Conservation (phyloP, 2,888 invertebrate genomes). For the Stramonita haemastoma region DNA sequence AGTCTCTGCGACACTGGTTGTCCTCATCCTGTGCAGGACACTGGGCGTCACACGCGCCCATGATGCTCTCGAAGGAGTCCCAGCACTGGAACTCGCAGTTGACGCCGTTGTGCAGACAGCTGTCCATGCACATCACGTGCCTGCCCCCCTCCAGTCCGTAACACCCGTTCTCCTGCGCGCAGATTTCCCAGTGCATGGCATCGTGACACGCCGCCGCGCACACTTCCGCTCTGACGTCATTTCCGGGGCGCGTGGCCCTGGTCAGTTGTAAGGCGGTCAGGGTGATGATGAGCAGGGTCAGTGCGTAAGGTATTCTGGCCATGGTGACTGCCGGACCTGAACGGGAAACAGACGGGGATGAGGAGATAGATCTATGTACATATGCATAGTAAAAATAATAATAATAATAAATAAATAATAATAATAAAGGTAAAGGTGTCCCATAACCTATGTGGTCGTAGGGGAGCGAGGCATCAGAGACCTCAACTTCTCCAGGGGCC, state of each 20-base stretch:
- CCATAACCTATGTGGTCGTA: too few species aligned
- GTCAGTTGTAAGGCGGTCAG: neutral
- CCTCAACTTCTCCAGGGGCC: too few species aligned
- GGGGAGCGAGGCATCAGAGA: too few species aligned
- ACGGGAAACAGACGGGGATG: too few species aligned
- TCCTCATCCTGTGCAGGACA: neutral
- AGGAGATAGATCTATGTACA: too few species aligned
- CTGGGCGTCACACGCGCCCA: slow-evolving; percentile 11
- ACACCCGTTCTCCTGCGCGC: slow-evolving; percentile 13
- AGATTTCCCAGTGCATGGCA: slow-evolving; percentile 32
- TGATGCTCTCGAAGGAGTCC: slow-evolving; percentile 27
- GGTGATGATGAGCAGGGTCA: neutral
- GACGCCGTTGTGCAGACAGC: slow-evolving; percentile 2
- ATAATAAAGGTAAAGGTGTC: too few species aligned
- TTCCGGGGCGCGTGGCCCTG: neutral
- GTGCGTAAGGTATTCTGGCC: neutral
- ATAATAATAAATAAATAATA: too few species aligned
- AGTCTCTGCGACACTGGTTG: neutral
- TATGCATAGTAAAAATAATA: too few species aligned
- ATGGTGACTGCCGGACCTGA: too few species aligned
- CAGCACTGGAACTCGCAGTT: slow-evolving; percentile 26
- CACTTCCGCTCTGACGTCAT: slow-evolving; percentile 7
- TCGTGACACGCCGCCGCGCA: slow-evolving; percentile 17
- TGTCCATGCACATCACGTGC: slow-evolving; percentile 8
- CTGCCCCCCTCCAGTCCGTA: neutral